Base-by-base conservation (phyloP, 2,113 vertebrate genomes). In the Clarias macrocephalus region DNA sequence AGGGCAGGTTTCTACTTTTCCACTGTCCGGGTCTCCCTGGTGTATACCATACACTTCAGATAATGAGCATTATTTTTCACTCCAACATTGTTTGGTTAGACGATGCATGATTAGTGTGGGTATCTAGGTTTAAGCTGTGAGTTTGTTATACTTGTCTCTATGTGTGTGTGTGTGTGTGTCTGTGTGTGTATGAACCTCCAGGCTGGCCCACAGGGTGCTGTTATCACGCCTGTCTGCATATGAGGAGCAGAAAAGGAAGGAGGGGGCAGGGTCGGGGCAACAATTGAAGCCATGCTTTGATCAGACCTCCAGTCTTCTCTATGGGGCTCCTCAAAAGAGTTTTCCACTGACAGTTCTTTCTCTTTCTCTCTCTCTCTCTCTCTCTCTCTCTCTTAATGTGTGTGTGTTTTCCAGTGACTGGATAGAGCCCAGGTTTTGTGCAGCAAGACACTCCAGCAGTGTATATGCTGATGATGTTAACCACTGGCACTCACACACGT, bases 321-420 rank as follows among this genome's bases (percentile, higher is more conserved):
- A 88, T 87, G 72, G 83, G 63, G 25, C 54, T 88, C 75, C 70
- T 77, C 42, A 86, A 68, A 87, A 82, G 89, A 57, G 86, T 84
- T 85, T 83, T 87, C 80, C 87, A 87, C 89, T 48, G 59, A 83
- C 82, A 63, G 84, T 68, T 56, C 30, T 42, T 11, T 75, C 30
- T 73, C 10, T 82, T 33, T 86, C 77, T 73, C 42, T 56, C 30
- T 42, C 18, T 75, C 30, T 73, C 10, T 82, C 54, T 80, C 63
- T 73, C 42, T 56, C 30, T 42, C 18, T 75, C 30, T 73, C 5
- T 82, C 56, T 86, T 63, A 62, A 15, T 83, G 82, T 83, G 82
- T 83, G 63, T 68, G 81, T 84, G n/a, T 18, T 85, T 72, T 89
- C 91, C 93, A 92, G 94, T 93, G 30, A 54, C 54, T 79, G 28